Conservation (phyloP, 2,113 vertebrate genomes). For the Channa maculata region DNA sequence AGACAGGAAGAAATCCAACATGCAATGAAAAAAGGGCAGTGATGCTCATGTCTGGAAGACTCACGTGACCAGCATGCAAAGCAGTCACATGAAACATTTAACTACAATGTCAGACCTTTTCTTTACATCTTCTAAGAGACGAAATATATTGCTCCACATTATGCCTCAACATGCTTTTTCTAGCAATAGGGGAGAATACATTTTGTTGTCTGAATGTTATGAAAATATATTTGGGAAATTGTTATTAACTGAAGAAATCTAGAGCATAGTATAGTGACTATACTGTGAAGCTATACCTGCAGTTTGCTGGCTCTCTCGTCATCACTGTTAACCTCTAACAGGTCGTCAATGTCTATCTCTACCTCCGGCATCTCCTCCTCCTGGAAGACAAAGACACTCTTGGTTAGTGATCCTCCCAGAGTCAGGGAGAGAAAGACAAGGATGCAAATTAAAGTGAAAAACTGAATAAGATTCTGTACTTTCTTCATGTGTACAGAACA, state of each 20-base stretch:
- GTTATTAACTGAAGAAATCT: too few relatives aligned
- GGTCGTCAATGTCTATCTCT: constrained; percentile 98
- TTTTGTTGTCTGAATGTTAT: neutral
- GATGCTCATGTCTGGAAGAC: too few relatives aligned
- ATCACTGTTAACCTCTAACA: constrained; percentile 93
- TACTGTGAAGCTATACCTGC: constrained; percentile 81
- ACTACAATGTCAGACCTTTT: too few relatives aligned
- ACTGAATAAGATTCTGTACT: neutral
- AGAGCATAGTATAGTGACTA: too few relatives aligned
- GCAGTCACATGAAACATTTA: too few relatives aligned
- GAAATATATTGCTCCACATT: too few relatives aligned
- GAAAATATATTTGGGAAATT: neutral
- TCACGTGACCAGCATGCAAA: too few relatives aligned
- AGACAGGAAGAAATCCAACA: too few relatives aligned
- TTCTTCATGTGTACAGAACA: neutral
- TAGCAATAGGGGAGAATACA: neutral
- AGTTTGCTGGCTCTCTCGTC: constrained; percentile 94
- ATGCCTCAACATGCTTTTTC: neutral
- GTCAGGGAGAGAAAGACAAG: neutral
- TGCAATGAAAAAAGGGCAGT: too few relatives aligned
- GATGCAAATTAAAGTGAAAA: constrained; percentile 1
- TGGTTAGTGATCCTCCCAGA: constrained; percentile 30
- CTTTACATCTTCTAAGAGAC: too few relatives aligned
- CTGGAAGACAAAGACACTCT: constrained; percentile 77
- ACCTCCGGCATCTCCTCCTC: constrained; percentile 99